Evolutionary conservation across 2,113 vertebrate species (phyloP), one percentile per base, ranked within the genome.

Genomic region (Tinamus guttatus): DNA sequence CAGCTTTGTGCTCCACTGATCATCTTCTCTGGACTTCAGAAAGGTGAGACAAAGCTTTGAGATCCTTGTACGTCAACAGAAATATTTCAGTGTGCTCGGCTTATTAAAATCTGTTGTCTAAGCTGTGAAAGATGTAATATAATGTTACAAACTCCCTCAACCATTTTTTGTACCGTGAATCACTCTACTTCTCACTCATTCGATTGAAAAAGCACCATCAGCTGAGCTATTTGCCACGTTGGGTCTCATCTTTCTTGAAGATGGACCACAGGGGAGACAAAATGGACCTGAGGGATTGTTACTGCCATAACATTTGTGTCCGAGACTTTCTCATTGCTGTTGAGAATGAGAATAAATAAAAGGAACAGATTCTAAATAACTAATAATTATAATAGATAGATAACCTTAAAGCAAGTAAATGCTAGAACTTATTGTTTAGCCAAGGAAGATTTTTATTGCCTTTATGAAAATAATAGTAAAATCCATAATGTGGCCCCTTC

Each of bases 131-230:
- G 49, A n/a, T 25, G 28, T 11, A 38, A 3, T 47, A 14, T 21
- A 74, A 27, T 9, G 18, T 22, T 8, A 11, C 6, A 59, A 69
- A 77, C 76, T 47, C 36, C 58, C 30, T 59, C 59, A 81, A 36
- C 21, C 21, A 2, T 78, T 70, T 40, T 16, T 3, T 0, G 2
- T 47, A 11, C 22, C 52, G 40, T 0, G 1, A 58, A 9, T 36
- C 17, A 2, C 49, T 38, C 19, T 63, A 36, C 9, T 70, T 7
- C 49, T 78, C 56, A 47, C 28, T 60, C 49, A 63, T 28, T 70
- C 56, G 25, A 4, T 56, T 80, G 24, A 43, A 27, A 88, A 76
- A 71, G 11, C 24, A 73, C 9, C 17, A 3, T 52, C 65, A 3
- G 1, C 73, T 28, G 15, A 28, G 13, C 15, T 32, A 16, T 51